Evolutionary conservation across 1,140 invertebrate species (phyloP).

Genomic region (Pseudobourletiella spinata): DNA sequence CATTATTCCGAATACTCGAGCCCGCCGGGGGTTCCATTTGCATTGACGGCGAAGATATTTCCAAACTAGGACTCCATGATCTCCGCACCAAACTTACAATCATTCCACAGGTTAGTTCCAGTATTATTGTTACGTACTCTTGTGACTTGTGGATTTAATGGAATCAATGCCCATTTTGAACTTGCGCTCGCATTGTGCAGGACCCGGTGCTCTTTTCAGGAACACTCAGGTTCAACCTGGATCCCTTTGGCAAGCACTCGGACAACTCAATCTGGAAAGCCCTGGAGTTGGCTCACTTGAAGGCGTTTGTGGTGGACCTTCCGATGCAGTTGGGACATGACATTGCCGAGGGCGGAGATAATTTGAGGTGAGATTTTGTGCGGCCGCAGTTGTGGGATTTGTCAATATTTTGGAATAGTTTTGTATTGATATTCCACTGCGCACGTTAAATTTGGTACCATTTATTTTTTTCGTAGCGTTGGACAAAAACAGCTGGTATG

Average conservation of each 20-base stretch:
- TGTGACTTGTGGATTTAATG: no score
- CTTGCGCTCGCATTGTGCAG: slow-evolving; percentile 34
- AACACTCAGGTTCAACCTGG: slow-evolving; percentile 43
- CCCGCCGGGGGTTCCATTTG: slow-evolving; percentile 35
- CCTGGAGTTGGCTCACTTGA: slow-evolving; percentile 45
- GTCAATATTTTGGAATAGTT: background rate
- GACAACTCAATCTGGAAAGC: slow-evolving; percentile 45
- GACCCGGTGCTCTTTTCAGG: slow-evolving; percentile 46
- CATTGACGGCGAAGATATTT: slow-evolving; percentile 42
- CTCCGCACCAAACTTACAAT: slow-evolving; percentile 45
- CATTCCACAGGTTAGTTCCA: slow-evolving; percentile 53
- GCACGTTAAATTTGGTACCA: slow-evolving; percentile 50
- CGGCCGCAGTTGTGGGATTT: background rate
- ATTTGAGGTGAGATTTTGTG: slow-evolving; percentile 39
- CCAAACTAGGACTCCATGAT: slow-evolving; percentile 36
- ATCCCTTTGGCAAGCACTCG: slow-evolving; percentile 43
- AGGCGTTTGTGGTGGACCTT: slow-evolving; percentile 41
- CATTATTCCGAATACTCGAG: no score
- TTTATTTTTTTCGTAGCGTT: no score
- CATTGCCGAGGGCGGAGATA: slow-evolving; percentile 46
- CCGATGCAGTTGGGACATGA: slow-evolving; percentile 41
- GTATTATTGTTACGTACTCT: no score
- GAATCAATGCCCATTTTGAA: no score
- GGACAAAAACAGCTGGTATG: slow-evolving; percentile 82
- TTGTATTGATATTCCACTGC: background rate